phyloP scores from a whole-genome alignment of 2,888 invertebrate genomes.

The Actias luna region DNA sequence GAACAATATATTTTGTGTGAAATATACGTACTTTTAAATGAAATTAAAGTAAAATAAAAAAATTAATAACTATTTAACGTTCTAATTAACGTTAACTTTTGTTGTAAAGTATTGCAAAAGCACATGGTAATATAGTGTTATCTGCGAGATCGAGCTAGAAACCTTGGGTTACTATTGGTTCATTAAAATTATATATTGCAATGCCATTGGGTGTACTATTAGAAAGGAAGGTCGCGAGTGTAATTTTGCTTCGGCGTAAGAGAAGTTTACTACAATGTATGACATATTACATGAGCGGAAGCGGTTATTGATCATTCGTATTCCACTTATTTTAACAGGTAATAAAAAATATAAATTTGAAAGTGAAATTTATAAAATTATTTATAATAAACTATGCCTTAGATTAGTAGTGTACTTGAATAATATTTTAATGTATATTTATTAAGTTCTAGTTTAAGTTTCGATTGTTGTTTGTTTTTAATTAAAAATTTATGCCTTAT shows the following conservation, averaged over 20 bases:
- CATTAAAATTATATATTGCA: constrained; percentile 71
- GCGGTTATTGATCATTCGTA: constrained; percentile 21
- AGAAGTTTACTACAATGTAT: constrained; percentile 32
- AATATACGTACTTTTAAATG: too few relatives aligned
- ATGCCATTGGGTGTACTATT: constrained; percentile 53
- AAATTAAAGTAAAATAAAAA: background rate
- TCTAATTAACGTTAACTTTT: background rate
- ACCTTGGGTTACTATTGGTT: constrained; percentile 71
- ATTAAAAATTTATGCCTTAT: too few relatives aligned
- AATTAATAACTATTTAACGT: background rate
- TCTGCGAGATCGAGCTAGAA: constrained; percentile 59
- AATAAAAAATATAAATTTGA: background rate
- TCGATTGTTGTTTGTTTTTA: too few relatives aligned
- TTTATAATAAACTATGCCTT: background rate
- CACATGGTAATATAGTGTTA: constrained; percentile 44
- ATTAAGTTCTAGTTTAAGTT: too few relatives aligned
- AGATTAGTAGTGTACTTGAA: too few relatives aligned
- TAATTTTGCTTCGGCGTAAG: constrained; percentile 45
- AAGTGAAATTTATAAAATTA: background rate
- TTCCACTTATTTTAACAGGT: background rate
- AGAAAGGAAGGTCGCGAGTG: constrained; percentile 73
- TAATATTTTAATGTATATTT: too few relatives aligned
- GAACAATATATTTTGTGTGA: too few relatives aligned
- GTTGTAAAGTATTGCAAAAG: constrained; percentile 6
- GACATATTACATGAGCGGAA: constrained; percentile 21